A percentile compares a stretch with the other conserved stretches of the same genome.
These are phyloP conservation scores for Stylophora pistillata DNA, from an alignment of 64 coral and sea anemone species.

Conservation along the genomic window DNA sequence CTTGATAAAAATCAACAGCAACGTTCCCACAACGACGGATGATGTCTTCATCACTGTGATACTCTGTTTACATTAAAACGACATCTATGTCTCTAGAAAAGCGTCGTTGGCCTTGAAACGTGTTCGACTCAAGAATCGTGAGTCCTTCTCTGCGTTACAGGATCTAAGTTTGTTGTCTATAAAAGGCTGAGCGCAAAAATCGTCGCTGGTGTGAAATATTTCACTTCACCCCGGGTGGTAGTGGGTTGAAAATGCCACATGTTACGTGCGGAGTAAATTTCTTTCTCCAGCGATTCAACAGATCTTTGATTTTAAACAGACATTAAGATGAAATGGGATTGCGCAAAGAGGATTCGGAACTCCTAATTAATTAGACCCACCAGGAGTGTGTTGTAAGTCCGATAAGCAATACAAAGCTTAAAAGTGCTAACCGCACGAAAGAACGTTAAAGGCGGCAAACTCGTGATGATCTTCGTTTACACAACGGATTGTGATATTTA, in stretches of 20 bases:
- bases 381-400: background rate
- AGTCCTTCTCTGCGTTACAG: background rate
- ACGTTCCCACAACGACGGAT: background rate
- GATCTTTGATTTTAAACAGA: background rate
- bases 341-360: background rate
- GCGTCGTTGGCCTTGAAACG: background rate
- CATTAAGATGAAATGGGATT: too few relatives aligned
- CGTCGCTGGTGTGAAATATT: background rate
- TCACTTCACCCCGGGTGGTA: background rate
- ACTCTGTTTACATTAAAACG: background rate
- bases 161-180: background rate
- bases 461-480: background rate
- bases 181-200: background rate
- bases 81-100: background rate
- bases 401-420: background rate
- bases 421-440: background rate
- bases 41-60: background rate
- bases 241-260: too few relatives aligned
- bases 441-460: background rate
- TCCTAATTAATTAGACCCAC: background rate
- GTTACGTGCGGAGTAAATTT: background rate
- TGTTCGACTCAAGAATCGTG: background rate
- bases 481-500: background rate
- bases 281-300: background rate
- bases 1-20: slow-evolving; percentile 18